Conservation (phyloP, 2,797 vertebrate species). For the Acanthis flammea region DNA sequence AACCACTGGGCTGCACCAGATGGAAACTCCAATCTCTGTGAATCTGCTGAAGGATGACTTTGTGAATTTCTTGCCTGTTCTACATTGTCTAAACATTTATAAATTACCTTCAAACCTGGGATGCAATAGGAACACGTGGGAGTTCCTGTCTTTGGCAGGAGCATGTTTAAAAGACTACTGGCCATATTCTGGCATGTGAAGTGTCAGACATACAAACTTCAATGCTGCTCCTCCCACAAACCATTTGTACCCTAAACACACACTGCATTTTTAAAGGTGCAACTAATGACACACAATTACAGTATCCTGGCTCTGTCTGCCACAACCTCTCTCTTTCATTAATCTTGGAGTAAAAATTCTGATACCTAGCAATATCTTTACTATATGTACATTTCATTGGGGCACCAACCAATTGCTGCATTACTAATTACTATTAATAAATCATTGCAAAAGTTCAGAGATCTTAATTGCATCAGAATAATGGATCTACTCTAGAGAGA, state of each 20-base stretch:
- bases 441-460: conserved; percentile 21
- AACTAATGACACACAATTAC: not conserved
- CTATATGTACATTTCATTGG: not conserved
- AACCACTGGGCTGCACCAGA: not conserved
- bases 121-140: not conserved
- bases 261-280: not conserved
- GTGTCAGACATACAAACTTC: not conserved
- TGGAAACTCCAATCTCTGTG: not conserved
- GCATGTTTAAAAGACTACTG: not conserved
- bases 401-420: not conserved
- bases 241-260: not conserved
- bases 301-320: not conserved
- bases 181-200: not conserved
- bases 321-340: not conserved
- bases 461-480: conserved; percentile 45
- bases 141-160: not conserved
- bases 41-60: not conserved
- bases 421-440: conserved; percentile 20
- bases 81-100: not conserved
- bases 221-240: not conserved
- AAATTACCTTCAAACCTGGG: not conserved
- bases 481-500: not conserved
- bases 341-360: not conserved
- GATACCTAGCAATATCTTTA: not conserved
- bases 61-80: not conserved